Percentiles rank a stretch among this genome's conserved stretches.
These are phyloP conservation scores for Diglossa cyanea DNA, from an alignment of 2,797 vertebrate genomes.

Conservation along the genomic window DNA sequence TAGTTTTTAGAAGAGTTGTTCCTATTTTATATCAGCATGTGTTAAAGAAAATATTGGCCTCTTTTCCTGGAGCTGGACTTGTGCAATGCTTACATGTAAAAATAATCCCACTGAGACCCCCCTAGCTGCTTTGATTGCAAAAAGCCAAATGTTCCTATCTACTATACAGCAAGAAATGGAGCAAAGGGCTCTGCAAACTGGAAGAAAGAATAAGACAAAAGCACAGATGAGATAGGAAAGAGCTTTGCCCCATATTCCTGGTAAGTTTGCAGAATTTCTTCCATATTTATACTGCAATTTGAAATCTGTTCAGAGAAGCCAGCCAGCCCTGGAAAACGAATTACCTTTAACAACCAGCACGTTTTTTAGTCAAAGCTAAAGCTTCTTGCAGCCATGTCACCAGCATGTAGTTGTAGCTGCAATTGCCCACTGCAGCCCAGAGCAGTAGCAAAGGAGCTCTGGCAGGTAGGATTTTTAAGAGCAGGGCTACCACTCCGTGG, in stretches of 20 bases:
- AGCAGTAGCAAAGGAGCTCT: not conserved
- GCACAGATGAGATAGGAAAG: not conserved
- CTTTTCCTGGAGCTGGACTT: constrained; percentile 31
- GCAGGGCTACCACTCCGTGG: not conserved
- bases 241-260: constrained; percentile 33
- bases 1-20: constrained; percentile 24
- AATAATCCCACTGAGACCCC: constrained; percentile 52
- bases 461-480: not conserved
- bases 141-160: constrained; percentile 36
- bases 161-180: not conserved
- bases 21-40: constrained; percentile 54
- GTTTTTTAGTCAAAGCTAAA: not conserved
- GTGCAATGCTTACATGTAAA: constrained; percentile 40
- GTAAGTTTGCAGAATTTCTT: constrained; percentile 14
- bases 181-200: constrained; percentile 21
- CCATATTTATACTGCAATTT: not conserved
- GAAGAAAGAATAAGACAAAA: constrained; percentile 38
- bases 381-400: not conserved
- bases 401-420: not conserved
- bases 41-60: constrained; percentile 61
- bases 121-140: constrained; percentile 43
- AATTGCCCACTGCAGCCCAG: not conserved
- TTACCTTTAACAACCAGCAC: not conserved
- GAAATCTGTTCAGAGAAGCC: not conserved
- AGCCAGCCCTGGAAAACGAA: not conserved